Conservation (phyloP, 2,888 invertebrate genomes). For the Xestobium rufovillosum region DNA sequence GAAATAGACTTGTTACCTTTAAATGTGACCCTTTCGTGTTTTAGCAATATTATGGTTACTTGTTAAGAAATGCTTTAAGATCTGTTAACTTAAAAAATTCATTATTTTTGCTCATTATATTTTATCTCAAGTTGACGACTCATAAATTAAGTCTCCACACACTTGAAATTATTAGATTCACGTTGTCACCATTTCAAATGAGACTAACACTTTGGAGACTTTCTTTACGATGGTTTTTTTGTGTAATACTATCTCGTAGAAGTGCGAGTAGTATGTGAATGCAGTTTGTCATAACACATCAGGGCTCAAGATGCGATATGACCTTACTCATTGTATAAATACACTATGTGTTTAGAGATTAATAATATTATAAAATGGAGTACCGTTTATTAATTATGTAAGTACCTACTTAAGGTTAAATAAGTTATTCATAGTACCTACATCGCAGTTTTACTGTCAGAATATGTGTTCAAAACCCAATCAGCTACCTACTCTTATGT, state of each 20-base stretch:
- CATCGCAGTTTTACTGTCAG: constrained; percentile 42
- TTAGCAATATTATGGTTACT: constrained; percentile 12
- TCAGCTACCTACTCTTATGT: constrained; percentile 44
- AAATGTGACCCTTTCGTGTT: constrained; percentile 26
- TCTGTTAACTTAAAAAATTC: neutral
- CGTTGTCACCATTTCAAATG: neutral
- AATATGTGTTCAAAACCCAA: constrained; percentile 46
- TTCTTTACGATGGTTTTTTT: no score
- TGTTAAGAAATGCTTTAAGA: constrained; percentile 5
- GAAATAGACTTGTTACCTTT: constrained; percentile 13
- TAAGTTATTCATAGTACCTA: constrained; percentile 42
- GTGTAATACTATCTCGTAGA: no score
- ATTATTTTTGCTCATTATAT: constrained; percentile 2
- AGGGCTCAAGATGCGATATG: constrained; percentile 39
- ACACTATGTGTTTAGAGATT: constrained; percentile 28
- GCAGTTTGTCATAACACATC: constrained; percentile 30
- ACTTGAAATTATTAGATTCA: neutral
- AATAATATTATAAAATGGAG: constrained; percentile 4
- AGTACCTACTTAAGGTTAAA: constrained; percentile 31
- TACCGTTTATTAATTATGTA: constrained; percentile 30
- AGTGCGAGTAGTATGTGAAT: no score
- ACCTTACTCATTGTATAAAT: constrained; percentile 20
- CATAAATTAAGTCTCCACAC: neutral
- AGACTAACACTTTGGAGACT: neutral
- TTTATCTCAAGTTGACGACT: neutral